These are phyloP conservation scores for Octodon degus DNA, from an alignment of 2,113 vertebrate genomes.

Conservation along the genomic window DNA sequence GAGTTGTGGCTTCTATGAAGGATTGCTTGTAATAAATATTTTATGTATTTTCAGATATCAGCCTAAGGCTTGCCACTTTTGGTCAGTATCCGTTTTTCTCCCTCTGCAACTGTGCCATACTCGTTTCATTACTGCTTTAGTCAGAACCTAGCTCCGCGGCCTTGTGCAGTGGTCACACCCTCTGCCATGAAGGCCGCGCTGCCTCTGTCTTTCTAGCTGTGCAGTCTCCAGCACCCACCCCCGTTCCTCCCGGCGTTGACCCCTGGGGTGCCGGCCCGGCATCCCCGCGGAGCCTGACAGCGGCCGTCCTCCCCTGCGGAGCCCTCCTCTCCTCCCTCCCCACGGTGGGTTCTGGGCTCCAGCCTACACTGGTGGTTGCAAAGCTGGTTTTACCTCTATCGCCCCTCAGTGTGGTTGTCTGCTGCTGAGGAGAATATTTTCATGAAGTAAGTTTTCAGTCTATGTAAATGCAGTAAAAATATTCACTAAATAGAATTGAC, in stretches of 20 bases:
- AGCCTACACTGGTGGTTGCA: background rate
- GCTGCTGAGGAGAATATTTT: background rate
- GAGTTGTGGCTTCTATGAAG: background rate
- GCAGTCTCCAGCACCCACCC: too few relatives aligned
- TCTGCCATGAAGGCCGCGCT: rapidly evolving
- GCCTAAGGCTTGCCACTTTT: background rate
- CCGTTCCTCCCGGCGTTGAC: background rate
- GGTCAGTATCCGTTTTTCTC: background rate
- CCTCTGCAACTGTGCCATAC: too few relatives aligned
- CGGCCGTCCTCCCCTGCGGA: background rate
- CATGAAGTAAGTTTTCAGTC: background rate
- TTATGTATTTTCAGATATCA: background rate
- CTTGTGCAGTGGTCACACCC: rapidly evolving
- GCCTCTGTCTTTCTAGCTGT: background rate
- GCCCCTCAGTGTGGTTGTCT: background rate
- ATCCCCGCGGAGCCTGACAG: too few relatives aligned
- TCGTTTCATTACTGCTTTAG: too few relatives aligned
- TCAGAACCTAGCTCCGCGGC: background rate
- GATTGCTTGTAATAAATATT: background rate
- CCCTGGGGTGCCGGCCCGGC: background rate
- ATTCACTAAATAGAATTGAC: background rate
- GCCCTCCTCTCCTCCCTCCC: background rate
- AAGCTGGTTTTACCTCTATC: background rate
- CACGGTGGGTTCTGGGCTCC: background rate
- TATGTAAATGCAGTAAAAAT: background rate